Evolutionary conservation across 37 sponge, comb jelly and placozoan species (phyloP), one percentile per base, ranked within the genome.

Genomic region (Chondrosia reniformis): DNA sequence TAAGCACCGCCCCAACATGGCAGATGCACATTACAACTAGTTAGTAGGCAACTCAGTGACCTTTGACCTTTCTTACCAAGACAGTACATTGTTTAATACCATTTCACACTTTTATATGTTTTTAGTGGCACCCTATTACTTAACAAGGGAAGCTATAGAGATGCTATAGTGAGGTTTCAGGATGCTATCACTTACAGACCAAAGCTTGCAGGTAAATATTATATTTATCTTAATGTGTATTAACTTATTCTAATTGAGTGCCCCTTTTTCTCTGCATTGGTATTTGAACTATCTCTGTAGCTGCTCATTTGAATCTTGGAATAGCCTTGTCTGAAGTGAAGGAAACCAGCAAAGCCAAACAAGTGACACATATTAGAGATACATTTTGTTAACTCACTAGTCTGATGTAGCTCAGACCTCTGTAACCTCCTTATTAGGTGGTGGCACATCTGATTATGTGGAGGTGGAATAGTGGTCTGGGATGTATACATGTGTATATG

Each of bases 21-120:
- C 85, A 4, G 85, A 84, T 67, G 80, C 79, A 58, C 85, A 84
- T 58, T 84, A 84, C 80, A 84, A 84, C 63, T 64, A 75, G 85
- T 84, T 31, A 65, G 83, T 67, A 3, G n/a, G n/a, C n/a, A n/a
- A n/a, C n/a, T n/a, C n/a, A n/a, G n/a, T n/a, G n/a, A n/a, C n/a
- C n/a, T n/a, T n/a, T n/a, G n/a, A n/a, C n/a, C n/a, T n/a, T n/a
- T n/a, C n/a, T n/a, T n/a, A n/a, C n/a, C n/a, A n/a, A n/a, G n/a
- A n/a, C n/a, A n/a, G n/a, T n/a, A n/a, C n/a, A n/a, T n/a, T n/a
- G n/a, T n/a, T n/a, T n/a, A n/a, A n/a, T n/a, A n/a, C n/a, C n/a
- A n/a, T n/a, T n/a, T n/a, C n/a, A n/a, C n/a, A n/a, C n/a, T n/a
- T n/a, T n/a, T n/a, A n/a, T n/a, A n/a, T n/a, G n/a, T n/a, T n/a